These are phyloP conservation scores for Phasianus colchicus DNA, from an alignment of 2,113 vertebrate genomes.

Conservation along the genomic window DNA sequence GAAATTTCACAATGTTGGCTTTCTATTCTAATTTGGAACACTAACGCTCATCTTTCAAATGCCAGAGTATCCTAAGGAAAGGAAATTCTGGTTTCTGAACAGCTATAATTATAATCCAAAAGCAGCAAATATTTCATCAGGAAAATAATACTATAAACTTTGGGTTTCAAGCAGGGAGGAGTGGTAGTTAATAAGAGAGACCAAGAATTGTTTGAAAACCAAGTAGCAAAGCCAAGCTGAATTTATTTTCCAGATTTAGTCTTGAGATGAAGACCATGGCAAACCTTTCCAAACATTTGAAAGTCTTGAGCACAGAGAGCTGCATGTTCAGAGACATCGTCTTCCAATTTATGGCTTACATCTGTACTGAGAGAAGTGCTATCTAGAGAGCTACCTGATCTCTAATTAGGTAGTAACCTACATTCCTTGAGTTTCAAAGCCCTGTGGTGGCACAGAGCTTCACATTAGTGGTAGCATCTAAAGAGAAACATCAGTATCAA, in stretches of 20 bases:
- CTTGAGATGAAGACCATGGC: background rate
- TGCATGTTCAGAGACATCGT: background rate
- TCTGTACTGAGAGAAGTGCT: background rate
- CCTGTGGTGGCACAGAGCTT: background rate
- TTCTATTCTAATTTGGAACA: conserved; percentile 35
- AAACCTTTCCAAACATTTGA: background rate
- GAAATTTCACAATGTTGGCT: conserved; percentile 18
- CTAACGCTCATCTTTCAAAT: conserved; percentile 3
- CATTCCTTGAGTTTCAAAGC: background rate
- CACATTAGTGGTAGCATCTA: background rate
- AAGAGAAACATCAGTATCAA: background rate
- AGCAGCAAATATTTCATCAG: conserved; percentile 47
- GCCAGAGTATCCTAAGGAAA: conserved; percentile 54
- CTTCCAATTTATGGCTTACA: background rate
- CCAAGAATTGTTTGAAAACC: background rate
- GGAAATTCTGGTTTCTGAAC: conserved; percentile 49
- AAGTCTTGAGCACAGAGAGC: background rate
- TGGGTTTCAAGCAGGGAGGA: conserved; percentile 15
- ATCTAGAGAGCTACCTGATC: background rate
- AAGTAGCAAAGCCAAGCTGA: background rate
- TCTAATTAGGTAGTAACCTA: background rate
- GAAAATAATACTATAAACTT: conserved; percentile 35
- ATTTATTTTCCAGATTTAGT: background rate
- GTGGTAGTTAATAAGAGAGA: background rate
- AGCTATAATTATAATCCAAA: conserved; percentile 37